Conservation (phyloP, 1,140 invertebrate genomes). For the Pseudomyrmex cubaensis region DNA sequence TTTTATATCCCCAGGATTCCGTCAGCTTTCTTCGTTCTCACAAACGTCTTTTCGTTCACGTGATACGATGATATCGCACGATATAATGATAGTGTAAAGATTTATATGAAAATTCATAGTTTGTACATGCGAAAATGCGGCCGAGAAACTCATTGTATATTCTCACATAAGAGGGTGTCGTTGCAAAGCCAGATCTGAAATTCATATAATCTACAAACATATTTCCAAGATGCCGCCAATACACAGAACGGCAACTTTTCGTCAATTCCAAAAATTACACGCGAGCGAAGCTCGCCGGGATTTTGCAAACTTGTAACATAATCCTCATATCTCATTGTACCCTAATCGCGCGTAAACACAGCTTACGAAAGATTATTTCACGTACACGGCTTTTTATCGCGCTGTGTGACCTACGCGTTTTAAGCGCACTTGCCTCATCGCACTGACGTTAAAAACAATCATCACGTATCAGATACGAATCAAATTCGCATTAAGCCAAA, state of each 20-base stretch:
- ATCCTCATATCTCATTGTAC: too few species aligned
- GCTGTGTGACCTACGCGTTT: not conserved
- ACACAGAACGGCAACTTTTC: too few species aligned
- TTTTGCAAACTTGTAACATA: too few species aligned
- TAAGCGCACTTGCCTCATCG: not conserved
- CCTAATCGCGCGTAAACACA: not conserved
- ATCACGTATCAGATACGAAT: not conserved
- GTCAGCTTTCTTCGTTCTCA: not conserved
- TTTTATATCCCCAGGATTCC: not conserved
- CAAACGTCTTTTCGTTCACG: not conserved
- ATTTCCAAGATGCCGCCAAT: too few species aligned
- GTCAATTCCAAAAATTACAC: too few species aligned
- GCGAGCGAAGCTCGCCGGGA: too few species aligned
- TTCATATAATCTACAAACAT: too few species aligned
- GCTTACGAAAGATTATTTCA: constrained; percentile 23
- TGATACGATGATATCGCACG: too few species aligned
- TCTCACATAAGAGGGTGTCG: not conserved
- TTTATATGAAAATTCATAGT: not conserved
- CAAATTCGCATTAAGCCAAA: constrained; percentile 26
- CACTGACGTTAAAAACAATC: not conserved
- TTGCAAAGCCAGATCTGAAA: too few species aligned
- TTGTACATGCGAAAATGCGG: not conserved
- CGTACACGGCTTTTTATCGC: constrained; percentile 13
- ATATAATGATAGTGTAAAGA: constrained; percentile 30
- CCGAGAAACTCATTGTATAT: not conserved